phyloP scores from a whole-genome alignment of 1,140 invertebrate species.

The Aphis gossypii region DNA sequence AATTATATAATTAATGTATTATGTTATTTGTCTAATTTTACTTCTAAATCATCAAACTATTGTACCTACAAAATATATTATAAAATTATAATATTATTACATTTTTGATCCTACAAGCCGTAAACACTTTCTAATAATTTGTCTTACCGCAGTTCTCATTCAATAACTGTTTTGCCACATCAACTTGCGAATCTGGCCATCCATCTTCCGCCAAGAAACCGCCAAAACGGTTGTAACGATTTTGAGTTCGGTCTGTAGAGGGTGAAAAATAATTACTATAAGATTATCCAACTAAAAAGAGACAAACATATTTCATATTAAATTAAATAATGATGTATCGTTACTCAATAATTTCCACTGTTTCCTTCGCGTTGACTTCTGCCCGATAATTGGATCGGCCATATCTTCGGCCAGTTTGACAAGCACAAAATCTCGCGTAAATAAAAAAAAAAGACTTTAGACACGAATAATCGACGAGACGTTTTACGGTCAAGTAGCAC shows the following conservation, averaged over 20 bases:
- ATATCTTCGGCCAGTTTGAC: constrained; percentile 32
- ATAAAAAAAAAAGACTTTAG: background rate
- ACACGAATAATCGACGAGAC: no score
- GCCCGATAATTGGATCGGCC: constrained; percentile 35
- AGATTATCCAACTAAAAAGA: background rate
- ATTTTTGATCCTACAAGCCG: no score
- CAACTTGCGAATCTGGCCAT: constrained; percentile 81
- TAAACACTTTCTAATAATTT: background rate
- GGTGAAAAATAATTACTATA: background rate
- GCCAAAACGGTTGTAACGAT: constrained; percentile 65
- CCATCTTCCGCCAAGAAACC: constrained; percentile 80
- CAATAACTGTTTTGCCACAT: constrained; percentile 77
- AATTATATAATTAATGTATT: no score
- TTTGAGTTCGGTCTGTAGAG: constrained; percentile 32
- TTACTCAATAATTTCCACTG: constrained; percentile 47
- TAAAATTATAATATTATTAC: no score
- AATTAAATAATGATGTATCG: background rate
- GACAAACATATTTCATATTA: background rate
- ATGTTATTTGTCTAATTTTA: no score
- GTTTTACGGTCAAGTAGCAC: background rate
- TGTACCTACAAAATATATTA: no score
- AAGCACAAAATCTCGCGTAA: background rate
- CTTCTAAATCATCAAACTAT: no score
- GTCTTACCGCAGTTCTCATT: constrained; percentile 73
- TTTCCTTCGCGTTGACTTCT: constrained; percentile 47